Conservation (phyloP, 2,888 invertebrate genomes). For the Plebejus melissa region DNA sequence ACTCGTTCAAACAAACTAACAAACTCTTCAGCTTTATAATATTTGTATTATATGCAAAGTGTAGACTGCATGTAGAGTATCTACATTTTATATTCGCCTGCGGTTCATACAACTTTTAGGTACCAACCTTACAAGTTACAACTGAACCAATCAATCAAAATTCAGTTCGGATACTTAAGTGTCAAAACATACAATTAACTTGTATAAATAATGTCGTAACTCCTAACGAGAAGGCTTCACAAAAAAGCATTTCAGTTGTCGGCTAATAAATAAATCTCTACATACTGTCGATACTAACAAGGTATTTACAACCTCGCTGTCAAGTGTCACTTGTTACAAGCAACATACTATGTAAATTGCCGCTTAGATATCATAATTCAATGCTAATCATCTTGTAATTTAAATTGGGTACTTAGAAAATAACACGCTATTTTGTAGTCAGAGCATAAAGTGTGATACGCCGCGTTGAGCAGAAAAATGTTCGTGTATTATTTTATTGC, state of each 20-base stretch:
- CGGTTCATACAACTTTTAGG: too few relatives aligned
- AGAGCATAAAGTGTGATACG: background rate
- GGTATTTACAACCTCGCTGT: conserved; percentile 17
- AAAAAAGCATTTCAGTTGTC: conserved; percentile 10
- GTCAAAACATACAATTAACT: background rate
- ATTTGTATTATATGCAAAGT: too few relatives aligned
- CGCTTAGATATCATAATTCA: conserved; percentile 9
- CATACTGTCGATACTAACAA: conserved; percentile 15
- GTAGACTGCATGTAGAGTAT: too few relatives aligned
- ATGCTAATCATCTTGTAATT: conserved; percentile 12
- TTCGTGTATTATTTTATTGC: too few relatives aligned
- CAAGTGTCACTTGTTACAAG: conserved; percentile 10
- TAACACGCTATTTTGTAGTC: background rate
- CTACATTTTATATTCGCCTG: too few relatives aligned
- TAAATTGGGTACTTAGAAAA: conserved; percentile 1
- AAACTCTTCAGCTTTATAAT: background rate
- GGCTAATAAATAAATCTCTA: conserved; percentile 24
- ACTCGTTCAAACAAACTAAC: too few relatives aligned
- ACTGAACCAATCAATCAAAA: background rate
- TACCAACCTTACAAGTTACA: too few relatives aligned
- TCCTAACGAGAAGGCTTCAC: background rate
- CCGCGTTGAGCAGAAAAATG: too few relatives aligned
- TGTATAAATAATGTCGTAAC: background rate
- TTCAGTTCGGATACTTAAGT: background rate
- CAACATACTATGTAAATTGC: conserved; percentile 9